Conservation (phyloP, 2,888 invertebrate genomes). For the Cerceris rybyensis region DNA sequence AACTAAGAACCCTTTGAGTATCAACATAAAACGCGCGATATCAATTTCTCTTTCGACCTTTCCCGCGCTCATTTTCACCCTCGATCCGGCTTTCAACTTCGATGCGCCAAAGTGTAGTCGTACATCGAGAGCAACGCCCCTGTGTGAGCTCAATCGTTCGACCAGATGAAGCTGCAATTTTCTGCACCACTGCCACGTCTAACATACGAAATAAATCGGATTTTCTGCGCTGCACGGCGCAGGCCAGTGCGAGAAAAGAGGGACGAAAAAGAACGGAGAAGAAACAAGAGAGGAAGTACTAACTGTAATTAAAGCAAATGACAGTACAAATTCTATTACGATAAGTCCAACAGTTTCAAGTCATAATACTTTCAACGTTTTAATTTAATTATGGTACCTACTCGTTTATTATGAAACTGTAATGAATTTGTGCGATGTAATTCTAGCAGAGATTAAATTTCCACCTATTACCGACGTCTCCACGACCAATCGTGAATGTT, state of each 20-base stretch:
- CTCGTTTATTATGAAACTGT: no score
- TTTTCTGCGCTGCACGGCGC: conserved; percentile 44
- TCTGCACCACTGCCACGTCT: conserved; percentile 47
- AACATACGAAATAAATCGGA: conserved; percentile 57
- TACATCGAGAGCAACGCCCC: conserved; percentile 35
- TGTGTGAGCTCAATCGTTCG: conserved; percentile 30
- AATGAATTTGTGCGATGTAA: no score
- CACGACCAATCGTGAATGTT: no score
- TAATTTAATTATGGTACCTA: no score
- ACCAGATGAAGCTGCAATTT: conserved; percentile 56
- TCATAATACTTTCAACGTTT: not conserved
- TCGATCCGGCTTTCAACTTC: conserved; percentile 34
- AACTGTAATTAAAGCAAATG: conserved; percentile 45
- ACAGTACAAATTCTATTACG: not conserved
- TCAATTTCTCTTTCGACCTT: conserved; percentile 15
- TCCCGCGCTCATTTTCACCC: not conserved
- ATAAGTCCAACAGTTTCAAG: not conserved
- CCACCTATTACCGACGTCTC: no score
- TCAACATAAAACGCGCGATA: no score
- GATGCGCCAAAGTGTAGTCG: conserved; percentile 40
- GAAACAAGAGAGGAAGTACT: conserved; percentile 16
- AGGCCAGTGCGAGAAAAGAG: not conserved
- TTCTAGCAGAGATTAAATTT: no score
- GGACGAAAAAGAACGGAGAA: not conserved
- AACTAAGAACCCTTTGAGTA: no score